These are phyloP conservation scores for Antigone vipio DNA, from an alignment of 2,113 vertebrate genomes.

Conservation along the genomic window DNA sequence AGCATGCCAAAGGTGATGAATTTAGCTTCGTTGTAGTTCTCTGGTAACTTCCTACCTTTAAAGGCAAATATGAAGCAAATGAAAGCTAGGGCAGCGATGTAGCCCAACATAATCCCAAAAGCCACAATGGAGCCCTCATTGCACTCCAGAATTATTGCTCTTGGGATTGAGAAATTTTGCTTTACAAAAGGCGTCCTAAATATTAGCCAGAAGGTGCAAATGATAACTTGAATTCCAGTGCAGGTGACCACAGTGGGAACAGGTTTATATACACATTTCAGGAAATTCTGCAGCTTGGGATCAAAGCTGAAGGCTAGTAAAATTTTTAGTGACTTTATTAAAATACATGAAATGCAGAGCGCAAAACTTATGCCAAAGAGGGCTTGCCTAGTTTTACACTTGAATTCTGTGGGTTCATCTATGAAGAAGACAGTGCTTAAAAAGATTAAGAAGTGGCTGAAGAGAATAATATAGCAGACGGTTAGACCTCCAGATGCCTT, in stretches of 20 bases:
- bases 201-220: slow-evolving; percentile 81
- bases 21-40: slow-evolving; percentile 89
- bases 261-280: slow-evolving; percentile 77
- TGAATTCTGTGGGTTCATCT: slow-evolving; percentile 75
- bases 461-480: slow-evolving; percentile 83
- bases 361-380: slow-evolving; percentile 87
- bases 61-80: slow-evolving; percentile 87
- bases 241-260: slow-evolving; percentile 72
- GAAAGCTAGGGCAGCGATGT: slow-evolving; percentile 80
- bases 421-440: slow-evolving; percentile 81
- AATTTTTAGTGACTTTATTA: slow-evolving; percentile 90
- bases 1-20: slow-evolving; percentile 93
- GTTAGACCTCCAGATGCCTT: slow-evolving; percentile 81
- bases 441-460: slow-evolving; percentile 83
- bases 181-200: slow-evolving; percentile 74
- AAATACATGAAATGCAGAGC: slow-evolving; percentile 86
- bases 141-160: slow-evolving; percentile 79
- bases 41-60: slow-evolving; percentile 86
- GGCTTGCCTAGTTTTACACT: slow-evolving; percentile 82
- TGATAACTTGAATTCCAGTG: slow-evolving; percentile 74
- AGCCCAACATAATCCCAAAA: slow-evolving; percentile 84
- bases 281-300: slow-evolving; percentile 74
- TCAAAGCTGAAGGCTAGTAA: slow-evolving; percentile 88
- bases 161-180: slow-evolving; percentile 51
- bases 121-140: slow-evolving; percentile 81